phyloP scores from a whole-genome alignment of 2,888 invertebrate genomes.

The Hecatera dysodea region DNA sequence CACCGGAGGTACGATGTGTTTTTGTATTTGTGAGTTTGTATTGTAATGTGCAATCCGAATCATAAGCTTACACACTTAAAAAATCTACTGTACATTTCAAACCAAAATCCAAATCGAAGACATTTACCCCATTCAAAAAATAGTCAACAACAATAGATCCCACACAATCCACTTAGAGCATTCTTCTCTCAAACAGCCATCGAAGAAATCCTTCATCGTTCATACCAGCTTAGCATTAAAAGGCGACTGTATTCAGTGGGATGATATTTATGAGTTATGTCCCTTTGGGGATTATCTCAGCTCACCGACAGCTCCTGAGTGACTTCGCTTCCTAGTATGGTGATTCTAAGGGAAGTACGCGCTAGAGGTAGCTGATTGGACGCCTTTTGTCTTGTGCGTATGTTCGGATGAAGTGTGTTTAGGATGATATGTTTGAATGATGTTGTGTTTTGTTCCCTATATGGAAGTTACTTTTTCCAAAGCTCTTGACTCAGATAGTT shows the following conservation, averaged over 20 bases:
- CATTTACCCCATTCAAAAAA: neutral
- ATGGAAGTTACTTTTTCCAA: neutral
- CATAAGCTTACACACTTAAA: too few species aligned
- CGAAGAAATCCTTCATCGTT: conserved; percentile 81
- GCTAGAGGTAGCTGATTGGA: conserved; percentile 31
- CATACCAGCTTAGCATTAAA: conserved; percentile 85
- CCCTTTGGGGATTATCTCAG: conserved; percentile 64
- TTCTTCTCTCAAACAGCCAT: conserved; percentile 25
- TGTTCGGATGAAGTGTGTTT: conserved; percentile 5
- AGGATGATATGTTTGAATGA: neutral
- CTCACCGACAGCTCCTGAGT: conserved; percentile 58
- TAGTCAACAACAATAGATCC: conserved; percentile 14
- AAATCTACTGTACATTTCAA: too few species aligned
- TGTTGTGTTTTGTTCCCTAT: neutral
- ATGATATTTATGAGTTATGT: conserved; percentile 68
- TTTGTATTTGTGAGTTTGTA: too few species aligned
- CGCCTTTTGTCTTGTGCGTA: conserved; percentile 33
- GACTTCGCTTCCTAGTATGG: conserved; percentile 57
- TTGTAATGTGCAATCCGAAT: too few species aligned
- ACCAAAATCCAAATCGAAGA: too few species aligned
- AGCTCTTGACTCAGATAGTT: too few species aligned
- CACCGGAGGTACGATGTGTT: too few species aligned
- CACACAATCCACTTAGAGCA: conserved; percentile 31
- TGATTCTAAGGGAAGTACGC: conserved; percentile 17
- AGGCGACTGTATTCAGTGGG: conserved; percentile 59